Evolutionary conservation across 2,797 vertebrate genomes (phyloP).

Genomic region (Myotis planiceps): DNA sequence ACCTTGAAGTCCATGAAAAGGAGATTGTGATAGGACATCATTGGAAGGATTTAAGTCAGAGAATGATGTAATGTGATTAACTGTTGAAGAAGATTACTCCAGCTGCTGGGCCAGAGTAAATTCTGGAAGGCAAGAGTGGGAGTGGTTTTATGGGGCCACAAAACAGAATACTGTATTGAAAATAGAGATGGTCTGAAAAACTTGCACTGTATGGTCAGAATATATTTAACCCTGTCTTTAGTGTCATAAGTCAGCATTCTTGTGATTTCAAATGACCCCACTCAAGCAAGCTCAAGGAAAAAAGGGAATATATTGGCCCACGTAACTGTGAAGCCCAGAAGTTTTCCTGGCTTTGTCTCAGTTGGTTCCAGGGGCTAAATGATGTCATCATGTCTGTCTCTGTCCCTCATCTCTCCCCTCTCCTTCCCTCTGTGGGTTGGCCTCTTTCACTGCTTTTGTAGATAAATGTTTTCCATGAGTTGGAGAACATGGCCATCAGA

Average conservation of each 20-base stretch:
- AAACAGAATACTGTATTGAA: background rate
- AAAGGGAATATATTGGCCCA: background rate
- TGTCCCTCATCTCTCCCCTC: background rate
- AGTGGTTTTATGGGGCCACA: constrained; percentile 40
- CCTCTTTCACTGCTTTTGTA: background rate
- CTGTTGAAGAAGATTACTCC: background rate
- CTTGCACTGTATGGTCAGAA: background rate
- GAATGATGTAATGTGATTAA: background rate
- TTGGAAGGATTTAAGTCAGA: background rate
- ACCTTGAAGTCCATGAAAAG: background rate
- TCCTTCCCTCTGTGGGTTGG: background rate
- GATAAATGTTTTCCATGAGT: background rate
- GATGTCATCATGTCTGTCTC: background rate
- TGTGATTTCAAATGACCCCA: background rate
- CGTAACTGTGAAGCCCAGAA: background rate
- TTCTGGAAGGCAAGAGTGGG: constrained; percentile 31
- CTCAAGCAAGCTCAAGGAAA: background rate
- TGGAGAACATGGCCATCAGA: background rate
- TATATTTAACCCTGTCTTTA: background rate
- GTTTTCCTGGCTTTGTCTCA: background rate
- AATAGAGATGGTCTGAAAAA: background rate
- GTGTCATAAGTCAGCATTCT: background rate
- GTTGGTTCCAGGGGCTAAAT: background rate
- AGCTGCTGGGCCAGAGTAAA: background rate
- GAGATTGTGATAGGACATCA: background rate